phyloP scores from a whole-genome alignment of 2,888 invertebrate species.

The Dynastes tityus region DNA sequence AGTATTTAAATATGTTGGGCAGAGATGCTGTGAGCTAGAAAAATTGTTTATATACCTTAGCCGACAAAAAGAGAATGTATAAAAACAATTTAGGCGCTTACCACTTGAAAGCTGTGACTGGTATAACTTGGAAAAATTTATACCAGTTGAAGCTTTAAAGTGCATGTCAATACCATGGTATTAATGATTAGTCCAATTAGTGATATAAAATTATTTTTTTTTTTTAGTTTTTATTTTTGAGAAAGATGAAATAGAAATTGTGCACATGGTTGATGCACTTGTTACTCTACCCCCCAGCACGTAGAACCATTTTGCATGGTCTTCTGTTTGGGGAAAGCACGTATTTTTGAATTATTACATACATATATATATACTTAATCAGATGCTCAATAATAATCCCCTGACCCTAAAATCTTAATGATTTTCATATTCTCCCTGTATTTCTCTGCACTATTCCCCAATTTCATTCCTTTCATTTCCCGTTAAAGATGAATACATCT shows the following conservation, averaged over 20 bases:
- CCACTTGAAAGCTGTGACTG: slow-evolving; percentile 52
- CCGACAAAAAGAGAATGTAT: slow-evolving; percentile 37
- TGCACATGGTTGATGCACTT: slow-evolving; percentile 66
- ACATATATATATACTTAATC: slow-evolving; percentile 59
- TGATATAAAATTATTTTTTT: slow-evolving; percentile 15
- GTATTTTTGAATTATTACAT: slow-evolving; percentile 57
- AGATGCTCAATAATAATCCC: slow-evolving; percentile 58
- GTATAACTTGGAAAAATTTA: slow-evolving; percentile 23
- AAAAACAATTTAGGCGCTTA: slow-evolving; percentile 57
- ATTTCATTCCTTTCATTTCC: slow-evolving; percentile 16
- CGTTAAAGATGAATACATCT: neutral
- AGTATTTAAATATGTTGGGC: slow-evolving; percentile 32
- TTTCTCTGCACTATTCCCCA: slow-evolving; percentile 51
- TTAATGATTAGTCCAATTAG: slow-evolving; percentile 54
- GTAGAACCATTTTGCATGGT: slow-evolving; percentile 66
- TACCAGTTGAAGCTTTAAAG: slow-evolving; percentile 49
- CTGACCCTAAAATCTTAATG: slow-evolving; percentile 34
- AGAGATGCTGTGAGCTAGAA: slow-evolving; percentile 55
- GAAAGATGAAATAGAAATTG: slow-evolving; percentile 60
- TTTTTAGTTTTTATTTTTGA: slow-evolving; percentile 52
- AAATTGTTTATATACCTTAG: slow-evolving; percentile 55
- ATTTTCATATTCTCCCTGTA: slow-evolving; percentile 52
- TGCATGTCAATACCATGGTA: slow-evolving; percentile 56
- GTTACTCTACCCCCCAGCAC: slow-evolving; percentile 64
- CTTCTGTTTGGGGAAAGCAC: slow-evolving; percentile 65